Conservation (phyloP, 1,140 invertebrate genomes). For the Drosophila willistoni region DNA sequence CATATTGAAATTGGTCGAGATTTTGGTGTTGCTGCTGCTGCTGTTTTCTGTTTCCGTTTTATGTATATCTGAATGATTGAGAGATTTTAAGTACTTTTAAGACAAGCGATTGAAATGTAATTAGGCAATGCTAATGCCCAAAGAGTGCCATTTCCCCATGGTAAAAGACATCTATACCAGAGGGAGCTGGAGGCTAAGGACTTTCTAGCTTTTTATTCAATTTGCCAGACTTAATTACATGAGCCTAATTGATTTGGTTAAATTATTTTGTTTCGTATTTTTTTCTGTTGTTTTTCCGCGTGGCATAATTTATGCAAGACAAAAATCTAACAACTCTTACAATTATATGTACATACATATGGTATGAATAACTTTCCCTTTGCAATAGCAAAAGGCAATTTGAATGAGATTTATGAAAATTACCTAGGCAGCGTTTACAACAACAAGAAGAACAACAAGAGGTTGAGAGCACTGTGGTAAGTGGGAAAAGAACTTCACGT, state of each 20-base stretch:
- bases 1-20: constrained; percentile 37
- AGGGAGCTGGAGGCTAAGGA: background rate
- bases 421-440: constrained; percentile 70
- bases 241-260: constrained; percentile 46
- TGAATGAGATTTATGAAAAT: constrained; percentile 73
- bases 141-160: constrained; percentile 22
- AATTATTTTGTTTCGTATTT: constrained; percentile 7
- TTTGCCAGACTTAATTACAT: constrained; percentile 48
- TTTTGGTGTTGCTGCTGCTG: constrained; percentile 15
- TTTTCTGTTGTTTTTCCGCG: background rate
- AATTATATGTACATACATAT: background rate
- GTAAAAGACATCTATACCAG: background rate
- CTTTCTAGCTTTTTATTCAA: constrained; percentile 1
- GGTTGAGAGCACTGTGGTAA: background rate
- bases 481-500: constrained; percentile 11
- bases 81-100: constrained; percentile 62
- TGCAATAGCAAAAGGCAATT: constrained; percentile 35
- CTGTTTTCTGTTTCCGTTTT: constrained; percentile 29
- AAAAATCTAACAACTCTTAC: constrained; percentile 7
- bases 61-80: constrained; percentile 40
- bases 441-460: constrained; percentile 21
- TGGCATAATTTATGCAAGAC: constrained; percentile 14
- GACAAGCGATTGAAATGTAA: constrained; percentile 75
- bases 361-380: background rate
- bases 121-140: constrained; percentile 75